A percentile compares a stretch with the other conserved stretches of the same genome.
Conservation (phyloP, 2,888 invertebrate genomes). For the Tortricodes alternella region DNA sequence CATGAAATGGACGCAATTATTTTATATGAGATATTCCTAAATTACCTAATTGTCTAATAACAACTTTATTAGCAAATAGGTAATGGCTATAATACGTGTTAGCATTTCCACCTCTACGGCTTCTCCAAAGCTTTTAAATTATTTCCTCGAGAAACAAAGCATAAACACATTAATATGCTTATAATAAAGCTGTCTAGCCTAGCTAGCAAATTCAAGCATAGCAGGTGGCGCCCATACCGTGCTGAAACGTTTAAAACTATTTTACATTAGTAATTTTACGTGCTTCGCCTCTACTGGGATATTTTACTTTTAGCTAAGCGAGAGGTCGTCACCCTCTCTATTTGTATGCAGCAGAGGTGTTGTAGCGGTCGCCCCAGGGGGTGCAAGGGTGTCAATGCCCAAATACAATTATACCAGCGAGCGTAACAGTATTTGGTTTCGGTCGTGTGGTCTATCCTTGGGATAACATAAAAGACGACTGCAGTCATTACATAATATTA, state of each 20-base stretch:
- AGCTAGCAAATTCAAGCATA: background rate
- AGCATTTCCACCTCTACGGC: too few relatives aligned
- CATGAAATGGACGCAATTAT: too few relatives aligned
- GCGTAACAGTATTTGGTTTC: constrained; percentile 4
- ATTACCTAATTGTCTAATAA: too few relatives aligned
- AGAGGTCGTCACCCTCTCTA: constrained; percentile 15
- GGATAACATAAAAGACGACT: too few relatives aligned
- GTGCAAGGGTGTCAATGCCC: constrained; percentile 23
- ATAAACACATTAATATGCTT: background rate
- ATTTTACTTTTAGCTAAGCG: background rate
- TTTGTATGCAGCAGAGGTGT: constrained; percentile 22
- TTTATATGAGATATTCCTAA: too few relatives aligned
- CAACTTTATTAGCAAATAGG: too few relatives aligned
- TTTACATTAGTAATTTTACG: background rate
- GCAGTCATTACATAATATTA: too few relatives aligned
- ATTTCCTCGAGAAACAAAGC: too few relatives aligned
- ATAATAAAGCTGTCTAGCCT: background rate
- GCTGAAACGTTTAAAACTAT: constrained; percentile 6
- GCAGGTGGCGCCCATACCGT: constrained; percentile 7
- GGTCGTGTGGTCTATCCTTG: too few relatives aligned
- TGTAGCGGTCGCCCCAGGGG: constrained; percentile 8
- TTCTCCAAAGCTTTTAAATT: too few relatives aligned
- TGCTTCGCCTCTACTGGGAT: constrained; percentile 2
- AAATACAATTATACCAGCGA: constrained; percentile 19
- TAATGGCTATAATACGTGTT: too few relatives aligned